A percentile compares a stretch with the other conserved stretches of the same genome.
Conservation (phyloP, 2,797 vertebrate genomes). For the Cygnus olor region DNA sequence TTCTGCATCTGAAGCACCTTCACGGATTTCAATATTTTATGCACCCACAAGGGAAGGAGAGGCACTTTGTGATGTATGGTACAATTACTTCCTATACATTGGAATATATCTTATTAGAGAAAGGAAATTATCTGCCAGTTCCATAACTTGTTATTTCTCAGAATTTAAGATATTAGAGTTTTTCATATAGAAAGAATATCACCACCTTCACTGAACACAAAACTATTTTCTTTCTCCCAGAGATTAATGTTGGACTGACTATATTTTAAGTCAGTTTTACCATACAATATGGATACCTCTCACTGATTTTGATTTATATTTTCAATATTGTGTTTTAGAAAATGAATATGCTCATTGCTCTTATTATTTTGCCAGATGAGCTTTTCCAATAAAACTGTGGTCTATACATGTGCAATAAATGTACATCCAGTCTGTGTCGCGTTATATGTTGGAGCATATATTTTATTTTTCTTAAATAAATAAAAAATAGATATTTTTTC, state of each 20-base stretch:
- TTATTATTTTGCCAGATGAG: slow-evolving; percentile 22
- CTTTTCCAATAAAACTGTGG: slow-evolving; percentile 14
- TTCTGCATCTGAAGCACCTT: neutral
- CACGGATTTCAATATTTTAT: neutral
- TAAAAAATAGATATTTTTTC: neutral
- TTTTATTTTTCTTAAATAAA: no score
- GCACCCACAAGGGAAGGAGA: neutral
- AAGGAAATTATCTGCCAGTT: neutral
- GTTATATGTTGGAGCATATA: neutral
- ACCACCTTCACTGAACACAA: neutral
- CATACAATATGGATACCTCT: neutral
- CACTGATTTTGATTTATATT: slow-evolving; percentile 22
- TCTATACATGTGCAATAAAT: neutral
- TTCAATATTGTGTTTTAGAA: slow-evolving; percentile 40
- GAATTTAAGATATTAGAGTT: neutral
- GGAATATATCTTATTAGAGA: neutral
- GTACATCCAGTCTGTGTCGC: neutral
- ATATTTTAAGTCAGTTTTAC: neutral
- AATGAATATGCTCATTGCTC: neutral
- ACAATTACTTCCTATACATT: neutral
- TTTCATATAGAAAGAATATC: neutral
- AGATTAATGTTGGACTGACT: neutral
- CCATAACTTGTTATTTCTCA: neutral
- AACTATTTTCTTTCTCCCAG: neutral
- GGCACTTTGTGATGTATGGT: neutral